Conservation (phyloP, 2,113 vertebrate species). For the Poecile atricapillus region DNA sequence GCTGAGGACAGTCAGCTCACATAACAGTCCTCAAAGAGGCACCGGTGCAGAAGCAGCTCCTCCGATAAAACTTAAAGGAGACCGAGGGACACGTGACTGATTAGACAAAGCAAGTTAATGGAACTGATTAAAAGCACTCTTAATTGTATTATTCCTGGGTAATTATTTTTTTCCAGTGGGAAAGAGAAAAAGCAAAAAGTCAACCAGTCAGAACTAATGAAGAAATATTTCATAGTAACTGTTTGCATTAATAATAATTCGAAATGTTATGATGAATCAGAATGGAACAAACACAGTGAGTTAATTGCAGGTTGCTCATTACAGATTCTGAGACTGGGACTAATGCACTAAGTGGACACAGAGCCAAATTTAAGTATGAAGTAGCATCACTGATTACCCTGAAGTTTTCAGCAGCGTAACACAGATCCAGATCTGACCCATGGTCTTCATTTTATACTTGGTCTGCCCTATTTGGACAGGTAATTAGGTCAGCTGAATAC, state of each 20-base stretch:
- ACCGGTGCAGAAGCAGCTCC: background rate
- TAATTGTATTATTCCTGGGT: slow-evolving; percentile 39
- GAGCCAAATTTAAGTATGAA: background rate
- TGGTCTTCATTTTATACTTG: background rate
- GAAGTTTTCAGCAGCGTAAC: background rate
- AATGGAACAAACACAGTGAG: background rate
- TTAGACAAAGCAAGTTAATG: background rate
- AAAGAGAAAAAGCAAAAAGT: slow-evolving; percentile 12
- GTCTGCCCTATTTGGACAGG: slow-evolving; percentile 1
- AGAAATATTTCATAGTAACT: slow-evolving; percentile 24
- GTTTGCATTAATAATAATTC: background rate
- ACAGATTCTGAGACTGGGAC: background rate
- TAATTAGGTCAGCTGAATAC: slow-evolving; percentile 23
- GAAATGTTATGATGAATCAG: slow-evolving; percentile 22
- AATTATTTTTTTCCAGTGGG: slow-evolving; percentile 36
- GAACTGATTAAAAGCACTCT: slow-evolving; percentile 1
- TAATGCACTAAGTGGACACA: background rate
- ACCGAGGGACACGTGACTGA: background rate
- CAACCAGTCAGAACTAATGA: slow-evolving; percentile 51
- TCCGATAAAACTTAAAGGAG: background rate
- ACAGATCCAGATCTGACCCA: background rate
- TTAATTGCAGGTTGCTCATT: slow-evolving; percentile 44
- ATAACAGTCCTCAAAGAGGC: background rate
- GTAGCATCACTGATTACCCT: background rate
- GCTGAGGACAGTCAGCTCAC: background rate